Conservation (phyloP, 2,888 invertebrate genomes). For the Rotaria sp. region DNA sequence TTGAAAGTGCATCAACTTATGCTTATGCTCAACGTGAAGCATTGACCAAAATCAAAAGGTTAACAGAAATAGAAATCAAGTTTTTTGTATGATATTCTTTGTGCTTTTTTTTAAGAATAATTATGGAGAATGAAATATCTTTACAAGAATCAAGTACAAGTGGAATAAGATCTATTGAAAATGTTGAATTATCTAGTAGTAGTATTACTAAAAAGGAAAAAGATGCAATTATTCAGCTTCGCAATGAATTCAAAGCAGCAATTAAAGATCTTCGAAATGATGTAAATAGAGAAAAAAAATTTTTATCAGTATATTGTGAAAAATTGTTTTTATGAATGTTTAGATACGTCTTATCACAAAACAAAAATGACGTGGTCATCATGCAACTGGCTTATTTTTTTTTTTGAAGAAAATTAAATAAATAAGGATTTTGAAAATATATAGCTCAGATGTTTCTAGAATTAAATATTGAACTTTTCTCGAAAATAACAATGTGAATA, state of each 20-base stretch:
- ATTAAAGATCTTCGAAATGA: not conserved
- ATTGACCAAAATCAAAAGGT: not conserved
- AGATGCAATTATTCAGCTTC: not conserved
- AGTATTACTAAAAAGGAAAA: not conserved
- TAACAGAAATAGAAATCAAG: not conserved
- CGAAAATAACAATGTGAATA: no score
- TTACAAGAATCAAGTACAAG: not conserved
- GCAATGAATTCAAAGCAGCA: not conserved
- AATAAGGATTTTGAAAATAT: no score
- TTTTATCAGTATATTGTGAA: not conserved
- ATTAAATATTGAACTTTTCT: no score
- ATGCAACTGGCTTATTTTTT: not conserved
- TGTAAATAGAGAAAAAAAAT: not conserved
- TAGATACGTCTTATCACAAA: not conserved
- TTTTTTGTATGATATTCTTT: not conserved
- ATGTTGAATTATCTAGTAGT: not conserved
- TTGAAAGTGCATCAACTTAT: conserved; percentile 4
- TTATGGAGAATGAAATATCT: not conserved
- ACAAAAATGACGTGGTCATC: not conserved
- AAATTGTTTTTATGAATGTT: not conserved
- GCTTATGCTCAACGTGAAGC: not conserved
- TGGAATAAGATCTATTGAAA: not conserved
- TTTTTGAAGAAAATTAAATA: no score
- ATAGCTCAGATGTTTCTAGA: no score
- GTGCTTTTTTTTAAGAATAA: not conserved